Evolutionary conservation across 1,140 invertebrate genomes (phyloP).

Genomic region (Neomicropteryx cornuta): DNA sequence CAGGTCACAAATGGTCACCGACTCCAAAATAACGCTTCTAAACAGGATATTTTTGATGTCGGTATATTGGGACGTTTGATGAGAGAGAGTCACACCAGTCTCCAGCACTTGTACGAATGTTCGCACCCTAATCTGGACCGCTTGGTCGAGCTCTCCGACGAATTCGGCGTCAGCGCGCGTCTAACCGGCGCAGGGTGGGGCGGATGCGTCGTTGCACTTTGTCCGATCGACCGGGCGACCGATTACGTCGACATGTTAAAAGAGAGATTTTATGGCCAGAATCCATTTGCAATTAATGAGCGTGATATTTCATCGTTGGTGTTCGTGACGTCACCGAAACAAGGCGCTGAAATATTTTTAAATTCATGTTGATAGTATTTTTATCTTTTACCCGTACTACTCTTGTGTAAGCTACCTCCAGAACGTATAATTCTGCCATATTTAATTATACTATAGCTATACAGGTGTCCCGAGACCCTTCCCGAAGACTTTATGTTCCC

Average conservation of each 20-base stretch:
- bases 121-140: slow-evolving; percentile 82
- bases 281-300: slow-evolving; percentile 32
- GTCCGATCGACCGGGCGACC: slow-evolving; percentile 49
- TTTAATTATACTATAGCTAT: background rate
- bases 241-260: slow-evolving; percentile 61
- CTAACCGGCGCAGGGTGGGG: slow-evolving; percentile 97
- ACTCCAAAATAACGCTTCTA: slow-evolving; percentile 35
- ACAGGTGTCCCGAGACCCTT: background rate
- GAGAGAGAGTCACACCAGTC: slow-evolving; percentile 79
- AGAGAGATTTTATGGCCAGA: slow-evolving; percentile 57
- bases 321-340: slow-evolving; percentile 44
- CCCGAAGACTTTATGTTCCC: background rate
- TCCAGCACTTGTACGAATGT: slow-evolving; percentile 84
- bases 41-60: slow-evolving; percentile 32
- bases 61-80: slow-evolving; percentile 70
- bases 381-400: no score
- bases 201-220: slow-evolving; percentile 85
- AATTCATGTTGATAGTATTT: slow-evolving; percentile 3
- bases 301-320: slow-evolving; percentile 34
- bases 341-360: slow-evolving; percentile 38
- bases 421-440: background rate
- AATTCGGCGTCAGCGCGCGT: slow-evolving; percentile 67
- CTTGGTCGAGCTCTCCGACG: slow-evolving; percentile 66
- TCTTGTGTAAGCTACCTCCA: background rate
- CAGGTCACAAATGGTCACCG: slow-evolving; percentile 44